These are phyloP conservation scores for Scophthalmus maximus DNA, from an alignment of 2,113 vertebrate genomes.

Conservation along the genomic window DNA sequence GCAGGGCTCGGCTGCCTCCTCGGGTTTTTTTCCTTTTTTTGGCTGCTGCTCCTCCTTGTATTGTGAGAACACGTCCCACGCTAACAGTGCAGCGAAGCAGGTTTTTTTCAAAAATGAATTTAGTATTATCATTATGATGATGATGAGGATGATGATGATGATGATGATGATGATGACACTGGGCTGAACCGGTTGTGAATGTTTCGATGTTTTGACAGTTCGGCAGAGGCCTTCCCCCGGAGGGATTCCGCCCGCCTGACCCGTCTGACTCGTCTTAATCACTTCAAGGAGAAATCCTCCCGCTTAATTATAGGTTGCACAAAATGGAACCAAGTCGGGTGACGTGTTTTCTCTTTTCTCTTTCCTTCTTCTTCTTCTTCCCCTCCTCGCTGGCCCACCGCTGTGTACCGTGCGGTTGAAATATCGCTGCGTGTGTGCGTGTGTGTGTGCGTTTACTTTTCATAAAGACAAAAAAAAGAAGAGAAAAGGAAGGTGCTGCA, in stretches of 20 bases:
- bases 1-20: not conserved
- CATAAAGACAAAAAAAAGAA: not conserved
- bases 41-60: not conserved
- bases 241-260: conserved; percentile 87
- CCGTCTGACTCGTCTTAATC: conserved; percentile 88
- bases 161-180: conserved; percentile 63
- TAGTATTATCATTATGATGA: not conserved
- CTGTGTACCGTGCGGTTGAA: not conserved
- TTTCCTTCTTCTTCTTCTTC: too few species aligned
- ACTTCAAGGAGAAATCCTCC: conserved; percentile 48
- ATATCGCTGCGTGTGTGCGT: conserved; percentile 3
- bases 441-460: not conserved
- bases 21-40: too few species aligned
- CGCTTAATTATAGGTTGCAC: conserved; percentile 69
- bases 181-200: conserved; percentile 85
- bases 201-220: conserved; percentile 85
- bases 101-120: not conserved
- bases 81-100: not conserved
- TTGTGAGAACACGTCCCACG: not conserved
- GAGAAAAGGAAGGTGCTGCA: conserved; percentile 12
- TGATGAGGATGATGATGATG: not conserved
- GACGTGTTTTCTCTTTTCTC: conserved; percentile 5
- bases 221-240: conserved; percentile 76
- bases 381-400: not conserved
- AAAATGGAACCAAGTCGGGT: conserved; percentile 38